phyloP scores from a whole-genome alignment of 2,113 vertebrate genomes.

The Gallinago undulata region DNA sequence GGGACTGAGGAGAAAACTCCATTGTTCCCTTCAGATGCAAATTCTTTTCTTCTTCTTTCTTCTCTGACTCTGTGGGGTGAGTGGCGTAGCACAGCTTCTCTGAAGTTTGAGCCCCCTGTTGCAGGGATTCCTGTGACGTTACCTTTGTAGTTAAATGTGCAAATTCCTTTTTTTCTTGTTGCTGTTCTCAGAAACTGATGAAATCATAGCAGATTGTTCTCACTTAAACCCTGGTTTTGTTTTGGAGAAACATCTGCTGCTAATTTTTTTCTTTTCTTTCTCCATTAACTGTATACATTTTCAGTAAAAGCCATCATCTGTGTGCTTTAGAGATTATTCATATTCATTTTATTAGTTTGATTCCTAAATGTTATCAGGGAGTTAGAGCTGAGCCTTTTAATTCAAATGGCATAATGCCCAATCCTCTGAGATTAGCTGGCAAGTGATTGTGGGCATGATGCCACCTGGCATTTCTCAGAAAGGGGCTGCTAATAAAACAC shows the following conservation, averaged over 20 bases:
- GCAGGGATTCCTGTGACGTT: neutral
- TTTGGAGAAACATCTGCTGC: neutral
- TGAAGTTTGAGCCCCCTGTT: neutral
- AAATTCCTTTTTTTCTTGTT: neutral
- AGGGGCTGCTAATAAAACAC: constrained; percentile 57
- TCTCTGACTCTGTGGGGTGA: neutral
- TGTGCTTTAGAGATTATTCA: neutral
- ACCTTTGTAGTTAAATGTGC: neutral
- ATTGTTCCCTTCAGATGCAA: constrained; percentile 45
- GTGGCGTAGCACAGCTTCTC: neutral
- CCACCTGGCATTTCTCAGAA: constrained; percentile 61
- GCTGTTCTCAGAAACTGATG: neutral
- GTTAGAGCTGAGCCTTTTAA: constrained; percentile 43
- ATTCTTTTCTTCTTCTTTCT: constrained; percentile 9
- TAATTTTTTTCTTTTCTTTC: neutral
- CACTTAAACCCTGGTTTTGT: neutral
- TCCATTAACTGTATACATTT: neutral
- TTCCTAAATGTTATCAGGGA: constrained; percentile 59
- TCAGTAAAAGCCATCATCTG: neutral
- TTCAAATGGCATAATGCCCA: constrained; percentile 59
- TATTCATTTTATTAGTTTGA: constrained; percentile 1
- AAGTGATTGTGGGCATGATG: constrained; percentile 47
- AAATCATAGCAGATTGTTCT: constrained; percentile 1
- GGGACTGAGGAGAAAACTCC: neutral
- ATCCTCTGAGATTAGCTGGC: constrained; percentile 59